A percentile compares a stretch with the other conserved stretches of the same genome.
Evolutionary conservation across 2,113 vertebrate genomes (phyloP).

Genomic region (Ifrita kowaldi): DNA sequence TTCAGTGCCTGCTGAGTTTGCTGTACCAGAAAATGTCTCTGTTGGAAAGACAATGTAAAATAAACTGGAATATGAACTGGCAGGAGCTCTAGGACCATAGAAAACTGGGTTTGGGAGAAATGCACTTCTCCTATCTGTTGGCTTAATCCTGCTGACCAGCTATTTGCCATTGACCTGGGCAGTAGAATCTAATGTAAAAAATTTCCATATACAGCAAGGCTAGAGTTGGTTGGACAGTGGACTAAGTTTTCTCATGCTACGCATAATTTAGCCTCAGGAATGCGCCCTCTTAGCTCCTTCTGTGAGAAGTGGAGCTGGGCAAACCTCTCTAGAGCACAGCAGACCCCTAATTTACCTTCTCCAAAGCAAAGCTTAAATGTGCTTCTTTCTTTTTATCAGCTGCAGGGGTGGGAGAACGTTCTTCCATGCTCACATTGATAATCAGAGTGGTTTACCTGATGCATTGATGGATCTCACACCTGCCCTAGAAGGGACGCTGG

Average conservation of each 20-base stretch:
- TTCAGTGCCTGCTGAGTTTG: background rate
- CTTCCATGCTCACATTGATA: background rate
- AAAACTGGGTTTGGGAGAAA: background rate
- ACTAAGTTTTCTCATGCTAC: background rate
- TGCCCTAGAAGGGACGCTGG: background rate
- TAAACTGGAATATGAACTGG: background rate
- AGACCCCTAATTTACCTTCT: background rate
- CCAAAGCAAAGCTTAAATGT: background rate
- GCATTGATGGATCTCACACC: background rate
- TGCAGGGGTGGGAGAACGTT: background rate
- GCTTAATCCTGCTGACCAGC: background rate
- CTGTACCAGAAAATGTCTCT: background rate
- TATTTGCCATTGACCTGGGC: background rate
- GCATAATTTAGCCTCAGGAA: background rate
- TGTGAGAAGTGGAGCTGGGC: background rate
- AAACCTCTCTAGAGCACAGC: background rate
- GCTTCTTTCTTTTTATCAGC: background rate
- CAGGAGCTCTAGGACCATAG: background rate
- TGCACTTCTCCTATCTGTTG: background rate
- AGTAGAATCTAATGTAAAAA: background rate
- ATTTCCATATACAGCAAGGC: background rate
- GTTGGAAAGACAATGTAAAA: background rate
- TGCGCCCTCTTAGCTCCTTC: background rate
- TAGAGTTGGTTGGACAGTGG: background rate
- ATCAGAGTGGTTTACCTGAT: background rate